Conservation (phyloP, 2,113 vertebrate species). For the Sander vitreus region DNA sequence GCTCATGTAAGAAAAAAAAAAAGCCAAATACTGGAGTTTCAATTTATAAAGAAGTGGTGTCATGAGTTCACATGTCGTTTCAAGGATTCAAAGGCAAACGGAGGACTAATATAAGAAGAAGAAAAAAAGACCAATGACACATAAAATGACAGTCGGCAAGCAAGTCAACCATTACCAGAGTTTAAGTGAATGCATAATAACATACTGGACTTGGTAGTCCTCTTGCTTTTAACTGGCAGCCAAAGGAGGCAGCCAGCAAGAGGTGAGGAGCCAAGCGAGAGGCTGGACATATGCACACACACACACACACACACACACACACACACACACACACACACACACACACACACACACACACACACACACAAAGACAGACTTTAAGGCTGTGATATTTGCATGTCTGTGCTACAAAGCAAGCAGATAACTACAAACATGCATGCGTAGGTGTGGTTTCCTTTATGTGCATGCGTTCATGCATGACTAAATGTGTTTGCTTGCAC, state of each 20-base stretch:
- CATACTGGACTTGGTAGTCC: constrained; percentile 44
- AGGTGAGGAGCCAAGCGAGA: constrained; percentile 51
- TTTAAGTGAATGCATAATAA: constrained; percentile 42
- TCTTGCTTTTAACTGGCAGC: constrained; percentile 62
- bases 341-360: background rate
- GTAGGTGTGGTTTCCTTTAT: constrained; percentile 19
- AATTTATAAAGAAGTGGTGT: background rate
- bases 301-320: background rate
- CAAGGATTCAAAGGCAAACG: background rate
- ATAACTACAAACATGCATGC: background rate
- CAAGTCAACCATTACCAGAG: constrained; percentile 15
- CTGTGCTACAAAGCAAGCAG: background rate
- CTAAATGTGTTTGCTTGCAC: constrained; percentile 36
- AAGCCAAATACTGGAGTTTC: background rate
- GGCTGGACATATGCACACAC: constrained; percentile 44
- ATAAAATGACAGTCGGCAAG: constrained; percentile 15
- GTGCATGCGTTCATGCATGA: constrained; percentile 5
- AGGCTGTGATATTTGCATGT: constrained; percentile 1
- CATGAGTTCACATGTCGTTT: background rate
- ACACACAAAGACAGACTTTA: background rate
- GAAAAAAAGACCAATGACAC: constrained; percentile 14
- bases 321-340: background rate
- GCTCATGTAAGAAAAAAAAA: background rate
- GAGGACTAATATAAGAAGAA: background rate
- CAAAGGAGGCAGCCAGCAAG: constrained; percentile 47